Percentiles rank a stretch among this genome's conserved stretches.
phyloP scores from a whole-genome alignment of 2,888 invertebrate genomes.

The Andrena trimmerana region DNA sequence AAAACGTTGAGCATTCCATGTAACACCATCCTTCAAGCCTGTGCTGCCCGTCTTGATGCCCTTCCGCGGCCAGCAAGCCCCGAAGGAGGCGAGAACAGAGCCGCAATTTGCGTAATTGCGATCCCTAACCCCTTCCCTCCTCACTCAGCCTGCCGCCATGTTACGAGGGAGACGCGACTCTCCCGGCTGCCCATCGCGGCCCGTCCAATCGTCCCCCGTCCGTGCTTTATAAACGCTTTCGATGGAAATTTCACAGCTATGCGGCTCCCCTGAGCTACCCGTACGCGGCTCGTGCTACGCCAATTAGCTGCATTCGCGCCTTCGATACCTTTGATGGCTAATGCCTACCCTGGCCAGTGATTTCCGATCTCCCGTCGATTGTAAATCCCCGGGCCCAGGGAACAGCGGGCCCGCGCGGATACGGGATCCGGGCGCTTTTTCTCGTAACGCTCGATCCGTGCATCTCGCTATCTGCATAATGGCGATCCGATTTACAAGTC shows the following conservation, averaged over 20 bases:
- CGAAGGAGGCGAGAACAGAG: conserved; percentile 81
- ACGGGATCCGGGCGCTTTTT: conserved; percentile 8
- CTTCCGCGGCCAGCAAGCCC: conserved; percentile 68
- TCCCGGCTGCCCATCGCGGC: conserved; percentile 31
- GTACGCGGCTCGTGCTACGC: conserved; percentile 67
- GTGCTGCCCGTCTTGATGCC: conserved; percentile 53
- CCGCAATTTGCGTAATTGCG: conserved; percentile 84
- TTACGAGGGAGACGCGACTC: conserved; percentile 48
- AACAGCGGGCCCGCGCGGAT: background rate
- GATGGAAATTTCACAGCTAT: conserved; percentile 72
- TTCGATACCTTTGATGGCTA: conserved; percentile 48
- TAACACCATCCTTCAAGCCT: conserved; percentile 53
- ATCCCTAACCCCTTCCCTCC: conserved; percentile 62
- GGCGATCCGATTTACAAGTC: conserved; percentile 63
- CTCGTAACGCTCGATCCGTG: conserved; percentile 11
- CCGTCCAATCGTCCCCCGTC: conserved; percentile 27
- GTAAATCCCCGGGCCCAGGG: conserved; percentile 38
- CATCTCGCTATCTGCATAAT: conserved; percentile 63
- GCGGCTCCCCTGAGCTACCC: conserved; percentile 50
- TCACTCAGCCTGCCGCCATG: background rate
- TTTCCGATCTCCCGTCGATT: conserved; percentile 58
- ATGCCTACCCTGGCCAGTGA: conserved; percentile 55
- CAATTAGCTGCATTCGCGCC: conserved; percentile 71
- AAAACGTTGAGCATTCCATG: conserved; percentile 52
- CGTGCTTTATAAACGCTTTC: conserved; percentile 59